Evolutionary conservation across 2,888 invertebrate genomes (phyloP), one percentile per base, ranked within the genome.

Genomic region (Alcis repandata): DNA sequence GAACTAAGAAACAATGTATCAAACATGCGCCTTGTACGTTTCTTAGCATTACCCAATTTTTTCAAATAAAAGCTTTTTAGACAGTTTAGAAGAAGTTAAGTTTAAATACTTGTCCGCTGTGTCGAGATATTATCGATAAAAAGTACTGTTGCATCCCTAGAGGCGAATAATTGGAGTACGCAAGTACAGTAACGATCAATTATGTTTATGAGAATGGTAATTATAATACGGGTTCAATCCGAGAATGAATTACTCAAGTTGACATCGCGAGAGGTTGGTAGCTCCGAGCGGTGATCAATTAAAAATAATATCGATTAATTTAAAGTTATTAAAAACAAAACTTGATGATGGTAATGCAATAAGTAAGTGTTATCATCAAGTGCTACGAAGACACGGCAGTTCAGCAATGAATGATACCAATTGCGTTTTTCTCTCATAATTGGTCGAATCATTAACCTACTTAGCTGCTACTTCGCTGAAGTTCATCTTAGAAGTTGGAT

Each of bases 131-230:
- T 27, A 38, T 43, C 58, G 61, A 46, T 40, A 22, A 52, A 38
- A 40, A 58, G 13, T 20, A 48, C 20, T 33, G 65, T 46, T 45
- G 46, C 52, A 57, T 66, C 65, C 46, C 65, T 65, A 79, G 78
- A 77, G 75, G 76, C 78, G 71, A 80, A 76, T 84, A 80, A 82
- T 80, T 80, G 79, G 79, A 72, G 66, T 75, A 70, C 71, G 69
- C 72, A 66, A 73, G 73, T 74, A 72, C 72, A 68, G 73, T 75
- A 73, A 77, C 79, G 69, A 83, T 83, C 80, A 82, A 83, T 81
- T 80, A 79, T 76, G 70, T 77, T 76, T 76, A 77, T 80, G 76
- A 79, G 78, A 76, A 76, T 75, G 74, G 74, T 79, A 81, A 82
- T 79, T 79, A 78, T 77, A 75, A 76, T 75, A 76, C 79, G 77